Evolutionary conservation across 2,797 vertebrate genomes (phyloP).

Genomic region (Pseudocheirus occidentalis): DNA sequence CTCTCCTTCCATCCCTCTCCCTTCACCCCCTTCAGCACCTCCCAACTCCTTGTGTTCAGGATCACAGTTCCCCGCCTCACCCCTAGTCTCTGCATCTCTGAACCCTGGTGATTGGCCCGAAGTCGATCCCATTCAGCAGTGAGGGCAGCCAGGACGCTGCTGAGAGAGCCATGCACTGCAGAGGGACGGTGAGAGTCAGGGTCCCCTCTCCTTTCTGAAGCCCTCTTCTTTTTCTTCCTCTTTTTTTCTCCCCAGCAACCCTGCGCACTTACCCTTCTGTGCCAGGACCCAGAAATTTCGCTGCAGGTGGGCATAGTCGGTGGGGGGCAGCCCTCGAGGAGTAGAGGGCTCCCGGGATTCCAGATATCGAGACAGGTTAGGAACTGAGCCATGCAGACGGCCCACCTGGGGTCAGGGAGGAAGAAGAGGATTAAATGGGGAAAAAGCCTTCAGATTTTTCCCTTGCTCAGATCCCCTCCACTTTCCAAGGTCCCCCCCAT

Average conservation of each 20-base stretch:
- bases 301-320: slow-evolving; percentile 92
- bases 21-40: not conserved
- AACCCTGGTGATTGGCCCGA: slow-evolving; percentile 86
- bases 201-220: accelerated
- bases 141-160: slow-evolving; percentile 84
- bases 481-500: not conserved
- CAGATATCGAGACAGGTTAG: slow-evolving; percentile 92
- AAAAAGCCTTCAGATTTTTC: not conserved
- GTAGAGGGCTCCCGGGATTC: slow-evolving; percentile 89
- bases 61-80: slow-evolving; percentile 39
- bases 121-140: slow-evolving; percentile 87
- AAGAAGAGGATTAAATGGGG: not conserved
- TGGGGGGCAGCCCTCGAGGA: slow-evolving; percentile 83
- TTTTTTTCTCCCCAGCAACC: accelerated
- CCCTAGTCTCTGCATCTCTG: slow-evolving; percentile 78
- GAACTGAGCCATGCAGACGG: slow-evolving; percentile 89
- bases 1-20: not conserved
- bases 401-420: slow-evolving; percentile 70
- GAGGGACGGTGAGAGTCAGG: not conserved
- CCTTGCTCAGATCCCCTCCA: not conserved
- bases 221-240: accelerated
- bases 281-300: slow-evolving; percentile 90
- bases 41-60: not conserved
- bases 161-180: slow-evolving; percentile 89
- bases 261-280: slow-evolving; percentile 85